Base-by-base conservation (phyloP, 2,113 vertebrate genomes). In the Anas platyrhynchos region DNA sequence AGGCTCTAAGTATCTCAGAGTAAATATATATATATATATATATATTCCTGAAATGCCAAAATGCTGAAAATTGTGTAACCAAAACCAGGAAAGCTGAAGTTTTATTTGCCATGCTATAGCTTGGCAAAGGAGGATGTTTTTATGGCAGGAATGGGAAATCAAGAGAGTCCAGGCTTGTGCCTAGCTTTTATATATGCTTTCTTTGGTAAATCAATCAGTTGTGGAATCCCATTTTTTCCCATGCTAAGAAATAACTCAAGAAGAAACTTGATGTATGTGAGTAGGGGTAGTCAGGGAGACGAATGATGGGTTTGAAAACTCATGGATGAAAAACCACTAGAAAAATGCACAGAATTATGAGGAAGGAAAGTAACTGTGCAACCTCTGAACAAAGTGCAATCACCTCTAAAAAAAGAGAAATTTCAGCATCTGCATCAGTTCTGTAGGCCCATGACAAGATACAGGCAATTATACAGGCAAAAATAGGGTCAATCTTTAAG, bases 281-380 rank as follows among this genome's bases (percentile, higher is more conserved):
- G 50, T 4, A 69, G 34, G 48, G 62, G 78, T 16, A 81, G 69
- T 58, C 74, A 89, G 27, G 58, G 76, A 91, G 76, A 84, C 88
- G 59, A 95, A 91, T 55, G 58, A 79, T 75, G 78, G 75, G 65
- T 71, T 92, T 79, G 69, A 91, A 92, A 91, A 88, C 34, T 54
- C 86, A 38, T 21, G 43, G 88, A 90, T 94, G 56, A 91, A 73
- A 78, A 91, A 21, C 61, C 65, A 65, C 54, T 21, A 86, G 52
- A 95, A 93, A 94, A 96, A 91, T 4, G 10, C 21, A 61, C 61
- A 92, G 68, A 86, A 88, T 29, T 65, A 22, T 81, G 73, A 72
- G 58, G 58, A 95, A 78, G 56, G 38, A 43, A 86, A 90, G 65
- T 18, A 88, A 61, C 68, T 71, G 38, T 44, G 69, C 62, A 88